phyloP scores from a whole-genome alignment of 2,888 invertebrate species.

The Tachina fera region DNA sequence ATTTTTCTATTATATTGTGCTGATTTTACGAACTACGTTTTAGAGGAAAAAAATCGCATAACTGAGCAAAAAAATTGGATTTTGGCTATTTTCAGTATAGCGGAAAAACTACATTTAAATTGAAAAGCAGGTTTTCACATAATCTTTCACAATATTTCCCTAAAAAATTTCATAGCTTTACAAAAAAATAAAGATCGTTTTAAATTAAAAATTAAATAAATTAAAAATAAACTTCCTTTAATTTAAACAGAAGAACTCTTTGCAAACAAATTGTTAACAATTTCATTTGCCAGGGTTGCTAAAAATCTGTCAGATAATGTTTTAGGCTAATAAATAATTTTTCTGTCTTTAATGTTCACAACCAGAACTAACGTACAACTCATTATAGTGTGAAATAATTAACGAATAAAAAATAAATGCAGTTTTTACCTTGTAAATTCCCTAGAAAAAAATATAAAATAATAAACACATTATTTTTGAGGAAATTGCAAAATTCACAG shows the following conservation, averaged over 20 bases:
- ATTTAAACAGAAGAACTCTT: background rate
- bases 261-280: conserved; percentile 21
- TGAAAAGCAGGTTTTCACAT: too few relatives aligned
- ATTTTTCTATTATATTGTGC: too few relatives aligned
- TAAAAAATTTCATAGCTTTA: too few relatives aligned
- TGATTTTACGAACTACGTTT: too few relatives aligned
- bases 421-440: conserved; percentile 10
- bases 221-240: background rate
- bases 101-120: too few relatives aligned
- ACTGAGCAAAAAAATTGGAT: too few relatives aligned
- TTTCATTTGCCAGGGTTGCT: background rate
- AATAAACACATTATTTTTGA: conserved; percentile 32
- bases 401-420: conserved; percentile 34
- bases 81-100: too few relatives aligned
- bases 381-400: conserved; percentile 8
- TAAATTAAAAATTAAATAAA: too few relatives aligned
- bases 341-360: conserved; percentile 31
- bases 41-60: too few relatives aligned
- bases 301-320: conserved; percentile 14
- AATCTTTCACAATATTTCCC: too few relatives aligned
- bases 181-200: too few relatives aligned
- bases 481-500: conserved; percentile 64
- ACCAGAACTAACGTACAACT: conserved; percentile 44
- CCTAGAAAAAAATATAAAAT: background rate
- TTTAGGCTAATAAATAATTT: conserved; percentile 3